Conservation (phyloP, 2,888 invertebrate genomes). For the Strigamia crassipes region DNA sequence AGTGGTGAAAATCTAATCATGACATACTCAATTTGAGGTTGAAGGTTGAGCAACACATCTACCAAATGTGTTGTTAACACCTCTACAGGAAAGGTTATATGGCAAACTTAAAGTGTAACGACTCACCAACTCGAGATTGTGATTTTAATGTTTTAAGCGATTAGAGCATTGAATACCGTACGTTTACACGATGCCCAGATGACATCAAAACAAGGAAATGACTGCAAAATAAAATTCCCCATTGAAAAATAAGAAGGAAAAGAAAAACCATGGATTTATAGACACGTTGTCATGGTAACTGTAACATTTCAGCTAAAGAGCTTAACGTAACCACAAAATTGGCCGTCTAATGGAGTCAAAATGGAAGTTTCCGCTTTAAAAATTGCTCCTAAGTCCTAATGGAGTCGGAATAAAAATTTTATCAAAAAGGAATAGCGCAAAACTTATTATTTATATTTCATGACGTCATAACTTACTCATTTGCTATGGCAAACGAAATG, state of each 20-base stretch:
- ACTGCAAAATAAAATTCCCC: not conserved
- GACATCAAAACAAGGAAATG: not conserved
- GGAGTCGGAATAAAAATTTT: not conserved
- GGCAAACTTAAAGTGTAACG: not conserved
- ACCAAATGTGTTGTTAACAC: not conserved
- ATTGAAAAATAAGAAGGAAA: not conserved
- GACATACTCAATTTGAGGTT: constrained; percentile 14
- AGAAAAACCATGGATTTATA: not conserved
- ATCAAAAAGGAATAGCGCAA: not conserved
- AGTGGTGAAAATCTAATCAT: not conserved
- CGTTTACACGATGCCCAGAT: too few relatives aligned
- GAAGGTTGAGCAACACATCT: not conserved
- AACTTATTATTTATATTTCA: constrained; percentile 24
- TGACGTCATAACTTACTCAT: not conserved
- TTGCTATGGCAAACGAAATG: not conserved
- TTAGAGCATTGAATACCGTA: too few relatives aligned
- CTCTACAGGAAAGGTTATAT: not conserved
- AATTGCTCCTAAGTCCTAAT: not conserved
- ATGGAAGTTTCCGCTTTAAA: constrained; percentile 1
- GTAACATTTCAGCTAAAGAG: not conserved
- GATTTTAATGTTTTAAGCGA: too few relatives aligned
- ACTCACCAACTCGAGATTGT: not conserved
- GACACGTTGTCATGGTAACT: not conserved
- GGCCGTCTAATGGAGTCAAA: not conserved
- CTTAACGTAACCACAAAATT: not conserved